Percentiles rank a stretch among this genome's conserved stretches.
Evolutionary conservation across 2,888 invertebrate genomes (phyloP).

Genomic region (Andrena bicolor): DNA sequence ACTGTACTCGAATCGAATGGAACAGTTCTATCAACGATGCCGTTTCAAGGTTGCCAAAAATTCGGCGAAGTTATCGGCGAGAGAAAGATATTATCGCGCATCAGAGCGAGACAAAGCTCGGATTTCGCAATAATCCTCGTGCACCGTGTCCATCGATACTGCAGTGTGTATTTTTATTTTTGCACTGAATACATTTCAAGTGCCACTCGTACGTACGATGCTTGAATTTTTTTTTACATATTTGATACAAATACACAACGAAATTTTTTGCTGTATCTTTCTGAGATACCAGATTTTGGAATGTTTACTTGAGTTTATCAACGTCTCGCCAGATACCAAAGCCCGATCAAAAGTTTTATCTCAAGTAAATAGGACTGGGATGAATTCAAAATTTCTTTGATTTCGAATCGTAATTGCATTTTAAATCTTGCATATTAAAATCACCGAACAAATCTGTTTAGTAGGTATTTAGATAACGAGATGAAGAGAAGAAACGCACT

Average conservation of each 20-base stretch:
- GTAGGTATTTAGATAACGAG: not conserved
- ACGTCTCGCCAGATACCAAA: not conserved
- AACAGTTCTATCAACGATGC: not conserved
- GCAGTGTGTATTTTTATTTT: not conserved
- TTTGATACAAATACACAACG: not conserved
- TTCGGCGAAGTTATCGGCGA: slow-evolving; percentile 10
- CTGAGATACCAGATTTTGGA: not conserved
- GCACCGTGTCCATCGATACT: not conserved
- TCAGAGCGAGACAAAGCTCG: slow-evolving; percentile 15
- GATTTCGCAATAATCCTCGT: slow-evolving; percentile 10
- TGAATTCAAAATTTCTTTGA: not conserved
- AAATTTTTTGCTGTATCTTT: not conserved
- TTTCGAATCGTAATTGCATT: not conserved
- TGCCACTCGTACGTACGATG: not conserved
- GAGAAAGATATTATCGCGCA: slow-evolving; percentile 14
- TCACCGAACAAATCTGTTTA: not conserved
- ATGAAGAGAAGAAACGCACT: too few relatives aligned
- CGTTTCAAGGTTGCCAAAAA: not conserved
- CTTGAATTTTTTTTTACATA: not conserved
- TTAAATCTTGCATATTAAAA: not conserved
- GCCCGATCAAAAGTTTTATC: not conserved
- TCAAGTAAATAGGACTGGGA: not conserved
- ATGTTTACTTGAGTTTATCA: slow-evolving; percentile 3
- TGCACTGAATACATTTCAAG: not conserved
- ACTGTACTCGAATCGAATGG: not conserved